phyloP scores from a whole-genome alignment of 2,888 invertebrate genomes.

The Rhagium mordax region DNA sequence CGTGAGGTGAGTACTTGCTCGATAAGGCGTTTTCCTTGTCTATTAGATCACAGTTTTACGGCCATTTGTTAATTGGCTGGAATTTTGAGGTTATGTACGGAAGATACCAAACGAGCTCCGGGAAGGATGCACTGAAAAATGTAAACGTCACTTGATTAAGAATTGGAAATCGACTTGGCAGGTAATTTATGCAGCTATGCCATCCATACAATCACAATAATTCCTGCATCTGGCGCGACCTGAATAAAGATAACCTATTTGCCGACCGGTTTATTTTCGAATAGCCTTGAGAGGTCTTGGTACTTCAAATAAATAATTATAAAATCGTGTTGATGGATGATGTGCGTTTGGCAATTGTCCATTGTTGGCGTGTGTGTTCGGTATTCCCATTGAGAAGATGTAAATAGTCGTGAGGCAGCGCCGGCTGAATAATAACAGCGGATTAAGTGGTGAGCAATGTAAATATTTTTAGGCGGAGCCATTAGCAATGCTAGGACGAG shows the following conservation, averaged over 20 bases:
- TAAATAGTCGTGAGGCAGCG: constrained; percentile 5
- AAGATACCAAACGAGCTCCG: too few relatives aligned
- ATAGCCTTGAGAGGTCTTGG: neutral
- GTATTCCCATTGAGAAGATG: neutral
- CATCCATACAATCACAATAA: neutral
- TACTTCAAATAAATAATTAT: neutral
- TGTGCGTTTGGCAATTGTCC: constrained; percentile 15
- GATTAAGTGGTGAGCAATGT: neutral
- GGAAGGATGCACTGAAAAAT: too few relatives aligned
- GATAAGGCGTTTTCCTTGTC: too few relatives aligned
- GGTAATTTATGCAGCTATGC: too few relatives aligned
- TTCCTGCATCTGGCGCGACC: neutral
- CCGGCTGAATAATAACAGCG: neutral
- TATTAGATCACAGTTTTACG: too few relatives aligned
- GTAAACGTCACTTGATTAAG: too few relatives aligned
- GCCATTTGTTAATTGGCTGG: too few relatives aligned
- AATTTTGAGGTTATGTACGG: too few relatives aligned
- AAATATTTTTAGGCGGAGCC: neutral
- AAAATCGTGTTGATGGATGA: neutral
- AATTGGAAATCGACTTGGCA: too few relatives aligned
- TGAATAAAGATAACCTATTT: neutral
- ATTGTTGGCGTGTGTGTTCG: neutral
- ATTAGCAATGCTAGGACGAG: neutral
- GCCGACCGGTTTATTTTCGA: neutral
- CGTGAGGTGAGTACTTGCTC: constrained; percentile 66